Evolutionary conservation across 2,113 vertebrate genomes (phyloP).

Genomic region (Cygnus buccinator): DNA sequence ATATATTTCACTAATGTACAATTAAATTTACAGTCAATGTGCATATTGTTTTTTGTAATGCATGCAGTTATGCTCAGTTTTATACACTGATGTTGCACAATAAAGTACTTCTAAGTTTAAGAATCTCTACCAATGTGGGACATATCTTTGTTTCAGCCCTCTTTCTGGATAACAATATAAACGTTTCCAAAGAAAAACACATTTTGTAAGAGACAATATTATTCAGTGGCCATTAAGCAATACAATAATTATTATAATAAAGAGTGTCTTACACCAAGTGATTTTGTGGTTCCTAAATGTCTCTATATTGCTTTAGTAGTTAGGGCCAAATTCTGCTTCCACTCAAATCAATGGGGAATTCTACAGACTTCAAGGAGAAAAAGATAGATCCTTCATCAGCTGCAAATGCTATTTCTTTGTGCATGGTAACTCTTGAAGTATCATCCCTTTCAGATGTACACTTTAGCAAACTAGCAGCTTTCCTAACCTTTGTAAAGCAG

Average conservation of each 20-base stretch:
- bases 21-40: neutral
- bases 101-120: neutral
- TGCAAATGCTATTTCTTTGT: neutral
- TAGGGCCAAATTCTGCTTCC: neutral
- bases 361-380: neutral
- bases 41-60: neutral
- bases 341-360: conserved; percentile 26
- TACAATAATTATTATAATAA: conserved; percentile 54
- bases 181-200: conserved; percentile 39
- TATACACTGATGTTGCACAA: neutral
- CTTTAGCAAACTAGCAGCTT: neutral
- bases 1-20: neutral
- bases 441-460: neutral
- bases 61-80: neutral
- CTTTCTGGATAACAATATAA: neutral
- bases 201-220: conserved; percentile 56
- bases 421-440: neutral
- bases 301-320: conserved; percentile 33
- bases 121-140: neutral
- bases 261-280: conserved; percentile 6
- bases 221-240: conserved; percentile 47
- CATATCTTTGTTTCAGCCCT: neutral
- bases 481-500: neutral
- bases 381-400: neutral
- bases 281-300: conserved; percentile 52